Evolutionary conservation across 2,113 vertebrate genomes (phyloP), one percentile per base, ranked within the genome.

Genomic region (Progne subis): DNA sequence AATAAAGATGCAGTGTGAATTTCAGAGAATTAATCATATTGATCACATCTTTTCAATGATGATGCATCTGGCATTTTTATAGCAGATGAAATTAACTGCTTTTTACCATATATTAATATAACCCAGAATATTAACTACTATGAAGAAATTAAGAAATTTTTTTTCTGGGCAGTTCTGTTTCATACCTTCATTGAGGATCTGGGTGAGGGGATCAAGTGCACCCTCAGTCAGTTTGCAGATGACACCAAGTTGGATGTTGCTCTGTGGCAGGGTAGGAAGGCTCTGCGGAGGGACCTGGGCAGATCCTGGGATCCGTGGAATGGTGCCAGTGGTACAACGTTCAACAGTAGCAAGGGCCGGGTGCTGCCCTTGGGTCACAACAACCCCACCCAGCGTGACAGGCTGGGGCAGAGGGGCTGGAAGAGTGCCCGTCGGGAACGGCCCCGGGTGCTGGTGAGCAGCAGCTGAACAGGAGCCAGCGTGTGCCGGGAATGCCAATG

Each of bases 21-120:
- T 88, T 88, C 87, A 92, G 44, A 49, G 46, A 75, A 94, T 93
- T 93, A 75, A 88, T 94, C 44, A 59, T 23, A 93, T 13, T 29
- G 82, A 92, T 92, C 59, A 65, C 32, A 78, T 69, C 29, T 76
- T 90, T 90, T 82, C 71, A 64, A 6, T 28, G 32, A 71, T 21
- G 44, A 92, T 60, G 37, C 61, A 87, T 68, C 43, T 53, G 50
- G 19, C 53, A 69, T 60, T 88, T 92, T 95, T 80, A 86, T 8
- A 74, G 67, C 31, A 56, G 37, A 82, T 61, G 18, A 63, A 85
- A 90, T 92, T 60, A 94, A 64, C 39, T 55, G 37, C 24, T 92
- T 93, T 64, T 57, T 49, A 76, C 49, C 49, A 43, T 65, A 60
- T 56, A 24, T 83, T 83, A 74, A 68, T 88, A 37, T 46, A 94